Base-by-base conservation (phyloP, 2,888 invertebrate genomes). In the Lordiphosa andalusiaca region DNA sequence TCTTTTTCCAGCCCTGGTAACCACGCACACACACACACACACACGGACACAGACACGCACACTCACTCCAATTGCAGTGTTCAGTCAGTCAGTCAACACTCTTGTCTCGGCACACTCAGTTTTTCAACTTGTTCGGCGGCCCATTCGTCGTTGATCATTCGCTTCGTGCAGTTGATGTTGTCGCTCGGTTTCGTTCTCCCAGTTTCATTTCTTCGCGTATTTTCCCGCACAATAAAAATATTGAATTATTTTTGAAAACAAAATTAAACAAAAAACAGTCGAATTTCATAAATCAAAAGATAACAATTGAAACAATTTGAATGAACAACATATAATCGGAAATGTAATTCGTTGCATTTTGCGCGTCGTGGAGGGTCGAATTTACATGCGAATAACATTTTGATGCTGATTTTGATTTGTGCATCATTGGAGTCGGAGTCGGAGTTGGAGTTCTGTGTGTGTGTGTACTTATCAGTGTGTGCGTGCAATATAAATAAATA, bases 401-500 rank as follows among this genome's bases (percentile, higher is more conserved):
- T 66, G 66, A 75, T 75, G 69, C 73, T 66, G 69, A 78, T 67
- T 71, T 64, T 53, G 68, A 73, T 66, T 69, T 70, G 63, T 65
- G 56, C 58, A 53, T 37, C 36, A 21, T 21, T 21, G 40, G 10
- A n/a, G 10, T n/a, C 6, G 13, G 6, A 21, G 13, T 21, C n/a
- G 40, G 10, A n/a, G 10, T n/a, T 4, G 13, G 6, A 21, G 13
- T 10, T 7, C 23, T 51, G 47, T 42, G 39, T 40, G 44, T 42
- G 53, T 44, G 35, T 53, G 62, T 64, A 13, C 59, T 71, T 49
- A 56, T 23, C 40, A 42, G 41, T 35, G 33, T 38, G 64, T 51
- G 51, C 61, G 60, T 50, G 55, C 50, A 81, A 63, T 81, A 77
- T 71, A 75, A 82, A 76, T 76, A 76, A 76, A 76, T 76, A 81